Percentiles rank a stretch among this genome's conserved stretches.
phyloP scores from a whole-genome alignment of 2,113 vertebrate species.

The Campylorhamphus procurvoides region DNA sequence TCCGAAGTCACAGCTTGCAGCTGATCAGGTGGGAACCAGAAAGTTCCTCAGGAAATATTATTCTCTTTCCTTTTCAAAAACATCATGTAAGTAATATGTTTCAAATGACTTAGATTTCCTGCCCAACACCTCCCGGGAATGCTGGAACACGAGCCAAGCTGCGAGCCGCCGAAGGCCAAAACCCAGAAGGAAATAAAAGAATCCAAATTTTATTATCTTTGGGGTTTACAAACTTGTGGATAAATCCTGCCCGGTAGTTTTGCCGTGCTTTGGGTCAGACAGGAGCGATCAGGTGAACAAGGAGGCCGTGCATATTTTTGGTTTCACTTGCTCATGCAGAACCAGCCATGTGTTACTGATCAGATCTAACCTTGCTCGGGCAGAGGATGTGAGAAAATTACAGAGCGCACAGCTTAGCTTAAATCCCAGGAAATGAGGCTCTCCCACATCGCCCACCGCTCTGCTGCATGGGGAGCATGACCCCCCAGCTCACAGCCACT shows the following conservation, averaged over 20 bases:
- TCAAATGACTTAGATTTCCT: neutral
- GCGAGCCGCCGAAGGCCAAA: neutral
- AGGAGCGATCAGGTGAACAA: neutral
- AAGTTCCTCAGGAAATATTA: slow-evolving; percentile 28
- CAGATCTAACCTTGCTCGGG: neutral
- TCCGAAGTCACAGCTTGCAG: neutral
- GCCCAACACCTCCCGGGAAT: neutral
- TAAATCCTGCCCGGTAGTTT: neutral
- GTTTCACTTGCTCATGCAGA: neutral
- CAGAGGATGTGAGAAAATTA: neutral
- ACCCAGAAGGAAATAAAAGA: neutral
- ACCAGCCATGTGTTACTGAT: neutral
- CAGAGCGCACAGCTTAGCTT: neutral
- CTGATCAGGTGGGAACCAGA: slow-evolving; percentile 14
- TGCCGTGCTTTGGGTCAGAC: fast-evolving
- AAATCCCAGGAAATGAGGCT: neutral
- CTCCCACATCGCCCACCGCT: fast-evolving
- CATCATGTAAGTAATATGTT: neutral
- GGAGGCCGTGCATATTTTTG: neutral
- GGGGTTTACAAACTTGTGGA: neutral
- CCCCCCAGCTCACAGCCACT: fast-evolving
- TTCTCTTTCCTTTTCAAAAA: slow-evolving; percentile 11
- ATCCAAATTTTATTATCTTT: neutral
- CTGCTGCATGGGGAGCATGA: fast-evolving
- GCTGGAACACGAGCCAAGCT: neutral